Evolutionary conservation across 2,888 invertebrate species (phyloP), one percentile per base, ranked within the genome.

Genomic region (Steinernema hermaphroditum): DNA sequence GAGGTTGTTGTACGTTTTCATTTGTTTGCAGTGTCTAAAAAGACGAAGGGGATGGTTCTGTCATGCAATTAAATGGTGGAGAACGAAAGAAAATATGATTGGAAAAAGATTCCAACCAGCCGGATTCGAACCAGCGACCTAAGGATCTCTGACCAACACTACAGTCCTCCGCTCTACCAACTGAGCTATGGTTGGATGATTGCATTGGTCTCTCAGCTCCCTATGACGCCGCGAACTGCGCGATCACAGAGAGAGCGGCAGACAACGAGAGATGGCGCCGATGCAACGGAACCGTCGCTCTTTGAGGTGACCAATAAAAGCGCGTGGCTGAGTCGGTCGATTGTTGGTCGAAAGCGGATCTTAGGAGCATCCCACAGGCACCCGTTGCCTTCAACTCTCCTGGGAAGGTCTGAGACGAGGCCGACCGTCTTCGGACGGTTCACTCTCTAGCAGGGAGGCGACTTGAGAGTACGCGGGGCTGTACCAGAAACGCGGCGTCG

Each of bases 61-160:
- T 46, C 4, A 46, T 6, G 16, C 9, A 46, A 6, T 9, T 8
- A 37, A 37, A 37, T 37, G 37, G 37, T 37, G 4, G 37, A 37
- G 12, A 37, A 12, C 6, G 12, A 8, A 37, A 37, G 37, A 37
- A 37, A 37, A 37, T 37, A 4, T 37, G 6, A 12, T 8, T 37
- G 12, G 37, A 37, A 37, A 37, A 37, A 8, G 37, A 37, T 71
- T 71, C 71, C 71, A 32, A 54, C 71, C 71, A 75, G 70, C 73
- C 73, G 75, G 75, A 75, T 70, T 75, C 73, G 75, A 75, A 75
- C 75, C 75, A 75, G 75, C 73, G 73, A 75, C 75, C 75, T 73
- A 73, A 70, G 73, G 73, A 75, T 73, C n/a, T 22, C 50, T 22
- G 22, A 50, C 2, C 50, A 50, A 22, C 62, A 62, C 74, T 74